phyloP scores from a whole-genome alignment of 2,888 invertebrate genomes.

The Drosophila suboccidentalis region DNA sequence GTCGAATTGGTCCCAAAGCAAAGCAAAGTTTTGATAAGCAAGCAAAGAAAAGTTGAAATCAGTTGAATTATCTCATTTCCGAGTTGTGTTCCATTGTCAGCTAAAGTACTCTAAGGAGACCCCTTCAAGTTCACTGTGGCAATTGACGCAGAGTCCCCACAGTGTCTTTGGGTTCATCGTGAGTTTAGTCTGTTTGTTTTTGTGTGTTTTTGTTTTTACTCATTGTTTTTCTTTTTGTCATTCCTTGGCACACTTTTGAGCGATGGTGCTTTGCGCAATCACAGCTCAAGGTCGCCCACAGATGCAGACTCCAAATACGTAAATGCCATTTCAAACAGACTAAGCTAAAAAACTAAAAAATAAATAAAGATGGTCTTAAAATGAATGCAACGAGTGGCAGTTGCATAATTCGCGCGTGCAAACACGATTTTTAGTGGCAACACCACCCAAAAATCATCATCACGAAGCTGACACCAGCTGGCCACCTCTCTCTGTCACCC shows the following conservation, averaged over 20 bases:
- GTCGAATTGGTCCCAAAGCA: slow-evolving; percentile 1
- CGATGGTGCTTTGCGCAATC: slow-evolving; percentile 51
- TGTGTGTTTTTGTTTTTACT: neutral
- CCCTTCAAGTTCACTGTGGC: slow-evolving; percentile 47
- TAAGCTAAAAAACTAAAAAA: slow-evolving; percentile 7
- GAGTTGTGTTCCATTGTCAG: neutral
- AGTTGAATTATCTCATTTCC: slow-evolving; percentile 4
- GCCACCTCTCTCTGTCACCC: neutral
- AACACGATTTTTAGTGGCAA: slow-evolving; percentile 64
- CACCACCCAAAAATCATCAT: slow-evolving; percentile 51
- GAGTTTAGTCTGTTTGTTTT: slow-evolving; percentile 6
- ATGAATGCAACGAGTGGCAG: slow-evolving; percentile 56
- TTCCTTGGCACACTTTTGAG: slow-evolving; percentile 59
- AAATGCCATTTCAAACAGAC: slow-evolving; percentile 30
- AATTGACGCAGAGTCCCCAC: slow-evolving; percentile 10
- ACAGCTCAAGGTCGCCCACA: slow-evolving; percentile 47
- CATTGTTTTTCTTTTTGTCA: slow-evolving; percentile 6
- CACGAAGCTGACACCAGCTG: slow-evolving; percentile 39
- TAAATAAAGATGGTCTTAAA: slow-evolving; percentile 33
- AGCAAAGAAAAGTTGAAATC: slow-evolving; percentile 7
- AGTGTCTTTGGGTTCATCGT: neutral
- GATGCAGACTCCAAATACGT: slow-evolving; percentile 9
- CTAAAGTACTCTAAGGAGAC: neutral
- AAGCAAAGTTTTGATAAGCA: slow-evolving; percentile 5
- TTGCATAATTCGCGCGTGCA: slow-evolving; percentile 76